Conservation (phyloP, 2,797 vertebrate genomes). For the Lophius americanus region DNA sequence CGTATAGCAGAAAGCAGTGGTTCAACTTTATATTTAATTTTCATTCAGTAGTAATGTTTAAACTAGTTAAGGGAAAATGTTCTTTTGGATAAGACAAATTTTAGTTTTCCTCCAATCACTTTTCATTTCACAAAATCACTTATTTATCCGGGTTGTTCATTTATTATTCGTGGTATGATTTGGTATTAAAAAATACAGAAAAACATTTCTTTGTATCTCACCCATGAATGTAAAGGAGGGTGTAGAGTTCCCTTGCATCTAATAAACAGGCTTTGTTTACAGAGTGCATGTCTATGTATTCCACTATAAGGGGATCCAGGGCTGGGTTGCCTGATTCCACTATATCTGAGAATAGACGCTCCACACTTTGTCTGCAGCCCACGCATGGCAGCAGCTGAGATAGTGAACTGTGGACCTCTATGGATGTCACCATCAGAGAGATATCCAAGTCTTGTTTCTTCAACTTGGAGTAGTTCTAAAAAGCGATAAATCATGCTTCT, state of each 20-base stretch:
- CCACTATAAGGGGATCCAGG: slow-evolving; percentile 92
- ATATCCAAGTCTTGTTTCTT: slow-evolving; percentile 92
- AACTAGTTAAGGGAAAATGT: too few species aligned
- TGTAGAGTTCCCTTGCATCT: slow-evolving; percentile 93
- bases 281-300: slow-evolving; percentile 90
- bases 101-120: not conserved
- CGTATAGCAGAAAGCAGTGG: not conserved
- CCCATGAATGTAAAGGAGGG: slow-evolving; percentile 96
- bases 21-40: not conserved
- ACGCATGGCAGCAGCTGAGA: slow-evolving; percentile 96
- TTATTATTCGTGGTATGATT: not conserved
- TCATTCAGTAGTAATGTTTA: not conserved
- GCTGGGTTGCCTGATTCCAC: slow-evolving; percentile 94
- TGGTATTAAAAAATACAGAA: not conserved
- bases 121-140: not conserved
- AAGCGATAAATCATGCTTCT: not conserved
- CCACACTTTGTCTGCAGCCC: slow-evolving; percentile 95
- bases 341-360: slow-evolving; percentile 94
- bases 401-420: slow-evolving; percentile 90
- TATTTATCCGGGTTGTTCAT: not conserved
- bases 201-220: slow-evolving; percentile 62
- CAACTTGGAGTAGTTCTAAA: slow-evolving; percentile 90
- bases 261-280: slow-evolving; percentile 90
- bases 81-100: not conserved
- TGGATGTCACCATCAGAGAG: slow-evolving; percentile 93